Conservation (phyloP, 2,888 invertebrate species). For the Troides oblongomaculatus region DNA sequence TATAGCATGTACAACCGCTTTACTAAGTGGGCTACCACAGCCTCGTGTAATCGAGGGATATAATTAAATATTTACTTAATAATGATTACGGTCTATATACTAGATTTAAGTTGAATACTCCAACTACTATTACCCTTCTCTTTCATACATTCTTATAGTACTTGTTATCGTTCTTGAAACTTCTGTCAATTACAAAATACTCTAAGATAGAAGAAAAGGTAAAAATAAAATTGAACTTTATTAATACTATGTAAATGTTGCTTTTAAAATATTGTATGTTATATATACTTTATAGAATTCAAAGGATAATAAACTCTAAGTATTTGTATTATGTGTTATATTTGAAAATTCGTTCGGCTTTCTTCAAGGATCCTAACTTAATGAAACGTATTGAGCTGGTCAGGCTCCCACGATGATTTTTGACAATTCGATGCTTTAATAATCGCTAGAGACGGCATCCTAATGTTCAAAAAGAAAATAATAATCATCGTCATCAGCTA, state of each 20-base stretch:
- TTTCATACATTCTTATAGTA: constrained; percentile 2
- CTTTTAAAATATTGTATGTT: background rate
- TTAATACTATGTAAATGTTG: background rate
- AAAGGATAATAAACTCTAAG: background rate
- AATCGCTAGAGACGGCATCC: constrained; percentile 10
- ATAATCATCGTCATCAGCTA: background rate
- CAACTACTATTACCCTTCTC: background rate
- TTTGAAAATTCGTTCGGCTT: background rate
- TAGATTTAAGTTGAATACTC: background rate
- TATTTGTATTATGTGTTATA: background rate
- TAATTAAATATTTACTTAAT: too few relatives aligned
- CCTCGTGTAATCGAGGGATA: too few relatives aligned
- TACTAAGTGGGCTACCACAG: too few relatives aligned
- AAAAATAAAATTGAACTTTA: constrained; percentile 7
- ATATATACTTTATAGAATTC: too few relatives aligned
- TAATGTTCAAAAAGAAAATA: background rate
- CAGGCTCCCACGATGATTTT: constrained; percentile 64
- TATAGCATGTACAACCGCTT: too few relatives aligned
- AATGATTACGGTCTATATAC: too few relatives aligned
- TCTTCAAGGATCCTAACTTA: constrained; percentile 33
- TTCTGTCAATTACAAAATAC: background rate
- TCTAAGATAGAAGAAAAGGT: background rate
- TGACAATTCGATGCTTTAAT: constrained; percentile 2
- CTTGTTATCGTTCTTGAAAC: constrained; percentile 18
- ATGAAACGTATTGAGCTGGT: constrained; percentile 61